Percentiles rank a stretch among this genome's conserved stretches.
Conservation (phyloP, 2,113 vertebrate species). For the Scalopus aquaticus region DNA sequence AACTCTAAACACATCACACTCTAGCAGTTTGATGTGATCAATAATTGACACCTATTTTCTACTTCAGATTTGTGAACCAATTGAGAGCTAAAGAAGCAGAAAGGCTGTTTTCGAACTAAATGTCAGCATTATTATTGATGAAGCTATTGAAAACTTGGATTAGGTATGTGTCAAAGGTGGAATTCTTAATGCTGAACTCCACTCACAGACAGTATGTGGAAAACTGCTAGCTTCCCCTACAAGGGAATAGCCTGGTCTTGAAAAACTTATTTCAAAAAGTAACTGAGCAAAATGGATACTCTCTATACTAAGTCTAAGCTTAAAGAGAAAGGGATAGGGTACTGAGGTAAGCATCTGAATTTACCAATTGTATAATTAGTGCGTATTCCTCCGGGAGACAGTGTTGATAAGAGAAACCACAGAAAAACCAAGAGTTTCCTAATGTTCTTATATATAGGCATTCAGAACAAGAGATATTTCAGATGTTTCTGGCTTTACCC, state of each 20-base stretch:
- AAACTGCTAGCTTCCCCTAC: neutral
- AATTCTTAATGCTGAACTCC: neutral
- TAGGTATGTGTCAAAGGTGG: neutral
- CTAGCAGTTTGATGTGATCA: neutral
- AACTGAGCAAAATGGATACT: neutral
- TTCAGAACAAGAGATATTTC: conserved; percentile 1
- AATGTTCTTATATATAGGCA: neutral
- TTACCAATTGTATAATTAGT: neutral
- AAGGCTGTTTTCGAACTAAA: neutral
- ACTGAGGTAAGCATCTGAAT: neutral
- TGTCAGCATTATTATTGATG: conserved; percentile 26
- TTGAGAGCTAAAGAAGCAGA: neutral
- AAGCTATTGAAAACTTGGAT: neutral
- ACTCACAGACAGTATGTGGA: neutral
- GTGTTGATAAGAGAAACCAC: neutral
- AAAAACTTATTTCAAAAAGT: neutral
- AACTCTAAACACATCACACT: conserved; percentile 6
- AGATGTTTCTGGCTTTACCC: neutral
- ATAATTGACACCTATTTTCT: neutral
- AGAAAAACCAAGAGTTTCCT: neutral
- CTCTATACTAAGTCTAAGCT: neutral
- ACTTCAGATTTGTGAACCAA: neutral
- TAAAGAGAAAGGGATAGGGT: neutral
- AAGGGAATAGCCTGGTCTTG: neutral
- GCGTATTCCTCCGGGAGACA: neutral